These are phyloP conservation scores for Temnothorax longispinosus DNA, from an alignment of 1,140 invertebrate genomes.

Conservation along the genomic window DNA sequence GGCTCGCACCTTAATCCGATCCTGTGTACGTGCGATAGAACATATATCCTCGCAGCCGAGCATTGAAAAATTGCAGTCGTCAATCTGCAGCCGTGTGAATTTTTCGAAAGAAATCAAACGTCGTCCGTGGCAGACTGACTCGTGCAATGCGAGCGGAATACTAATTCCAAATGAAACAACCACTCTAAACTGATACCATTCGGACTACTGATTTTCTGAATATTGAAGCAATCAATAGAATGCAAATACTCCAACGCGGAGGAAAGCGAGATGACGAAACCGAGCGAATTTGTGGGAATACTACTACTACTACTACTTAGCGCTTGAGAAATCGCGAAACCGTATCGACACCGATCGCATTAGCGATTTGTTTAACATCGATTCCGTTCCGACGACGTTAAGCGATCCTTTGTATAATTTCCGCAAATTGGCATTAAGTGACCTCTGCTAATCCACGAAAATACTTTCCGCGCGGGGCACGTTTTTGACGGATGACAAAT, in stretches of 20 bases:
- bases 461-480: not conserved
- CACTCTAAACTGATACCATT: constrained; percentile 30
- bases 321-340: constrained; percentile 28
- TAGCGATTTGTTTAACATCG: constrained; percentile 51
- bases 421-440: constrained; percentile 43
- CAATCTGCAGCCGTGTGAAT: constrained; percentile 58
- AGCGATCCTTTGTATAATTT: constrained; percentile 31
- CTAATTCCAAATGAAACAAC: constrained; percentile 57
- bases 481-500: constrained; percentile 37
- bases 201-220: constrained; percentile 55
- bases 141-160: constrained; percentile 22
- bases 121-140: constrained; percentile 48
- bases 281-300: not conserved
- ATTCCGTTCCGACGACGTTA: constrained; percentile 3
- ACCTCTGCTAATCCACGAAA: constrained; percentile 16
- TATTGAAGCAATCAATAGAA: constrained; percentile 58
- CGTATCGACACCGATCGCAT: constrained; percentile 15
- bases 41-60: constrained; percentile 46
- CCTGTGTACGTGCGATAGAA: constrained; percentile 50
- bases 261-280: constrained; percentile 36
- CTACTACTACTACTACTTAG: constrained; percentile 10
- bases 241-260: constrained; percentile 33
- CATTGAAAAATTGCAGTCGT: constrained; percentile 57
- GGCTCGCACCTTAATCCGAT: constrained; percentile 44
- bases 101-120: constrained; percentile 61